Evolutionary conservation across 1,140 invertebrate genomes (phyloP).

Genomic region (Melanaphis sacchari): DNA sequence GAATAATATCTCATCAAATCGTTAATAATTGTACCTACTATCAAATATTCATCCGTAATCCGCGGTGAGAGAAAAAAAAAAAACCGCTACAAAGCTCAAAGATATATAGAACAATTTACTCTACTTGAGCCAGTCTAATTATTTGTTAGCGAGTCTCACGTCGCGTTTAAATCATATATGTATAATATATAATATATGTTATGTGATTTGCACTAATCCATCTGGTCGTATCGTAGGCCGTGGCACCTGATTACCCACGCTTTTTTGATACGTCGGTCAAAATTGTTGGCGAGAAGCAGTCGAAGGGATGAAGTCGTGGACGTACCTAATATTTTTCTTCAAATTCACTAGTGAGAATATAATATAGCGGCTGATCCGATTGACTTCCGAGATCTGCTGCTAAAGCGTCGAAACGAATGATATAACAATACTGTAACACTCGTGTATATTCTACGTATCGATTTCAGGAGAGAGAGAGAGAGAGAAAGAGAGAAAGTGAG

Average conservation of each 20-base stretch:
- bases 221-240: not conserved
- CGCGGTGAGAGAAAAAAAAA: too few relatives aligned
- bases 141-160: not conserved
- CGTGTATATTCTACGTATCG: not conserved
- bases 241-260: not conserved
- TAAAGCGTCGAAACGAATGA: not conserved
- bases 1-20: not conserved
- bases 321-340: not conserved
- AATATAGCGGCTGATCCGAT: not conserved
- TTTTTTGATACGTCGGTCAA: not conserved
- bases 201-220: not conserved
- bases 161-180: too few relatives aligned
- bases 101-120: not conserved
- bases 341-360: not conserved
- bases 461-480: not conserved
- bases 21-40: too few relatives aligned
- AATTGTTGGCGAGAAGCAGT: not conserved
- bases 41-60: not conserved
- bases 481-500: not conserved
- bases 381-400: not conserved
- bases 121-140: not conserved
- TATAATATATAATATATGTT: too few relatives aligned
- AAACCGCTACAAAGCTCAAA: not conserved
- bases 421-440: not conserved
- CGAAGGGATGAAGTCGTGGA: not conserved